Evolutionary conservation across 92 coral and sea anemone genomes (phyloP), one percentile per base, ranked within the genome.

Genomic region (Desmophyllum pertusum): DNA sequence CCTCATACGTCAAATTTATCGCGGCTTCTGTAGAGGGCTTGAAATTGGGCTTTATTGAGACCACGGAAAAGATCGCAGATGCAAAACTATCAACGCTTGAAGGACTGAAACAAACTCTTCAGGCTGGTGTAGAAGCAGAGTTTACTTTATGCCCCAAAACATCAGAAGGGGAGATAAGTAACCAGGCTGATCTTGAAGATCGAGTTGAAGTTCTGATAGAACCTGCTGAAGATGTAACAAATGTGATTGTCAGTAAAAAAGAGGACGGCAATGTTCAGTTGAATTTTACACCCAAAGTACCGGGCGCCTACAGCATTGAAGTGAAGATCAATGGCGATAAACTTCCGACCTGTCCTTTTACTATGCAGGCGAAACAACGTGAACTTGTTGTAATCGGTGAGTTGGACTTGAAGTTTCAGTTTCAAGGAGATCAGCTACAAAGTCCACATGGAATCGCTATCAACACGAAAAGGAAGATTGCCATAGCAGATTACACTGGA

Each of bases 281-380:
- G 11, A 33, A 67, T 6, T 67, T 67, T 35, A 36, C 45, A 4
- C 45, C 45, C 25, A 18, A 36, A 67, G 42, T 33, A 18, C 73
- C 73, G n/a, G 73, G 73, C 13, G 45, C 42, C 73, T 67, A 67
- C 73, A 67, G 43, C 14, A 35, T 35, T 67, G 42, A 67, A 33
- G 27, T 67, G 43, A 67, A 19, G 45, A 37, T 67, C 42, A 67
- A 67, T 67, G 73, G 45, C 15, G 73, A 67, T 8, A 67, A 67
- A 35, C 73, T 67, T 33, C 42, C 73, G 25, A 67, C 45, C 29
- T 67, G 29, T 67, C 73, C 25, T 7, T 33, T 33, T 1, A 37
- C 42, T 36, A 4, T 67, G 42, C 45, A 15, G 27, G 73, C 36
- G 7, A 67, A 67, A 67, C 43, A 67, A 19, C 45, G 73, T 37